A percentile compares a stretch with the other conserved stretches of the same genome.
Conservation (phyloP, 2,113 vertebrate genomes). For the Phocoena sinus region DNA sequence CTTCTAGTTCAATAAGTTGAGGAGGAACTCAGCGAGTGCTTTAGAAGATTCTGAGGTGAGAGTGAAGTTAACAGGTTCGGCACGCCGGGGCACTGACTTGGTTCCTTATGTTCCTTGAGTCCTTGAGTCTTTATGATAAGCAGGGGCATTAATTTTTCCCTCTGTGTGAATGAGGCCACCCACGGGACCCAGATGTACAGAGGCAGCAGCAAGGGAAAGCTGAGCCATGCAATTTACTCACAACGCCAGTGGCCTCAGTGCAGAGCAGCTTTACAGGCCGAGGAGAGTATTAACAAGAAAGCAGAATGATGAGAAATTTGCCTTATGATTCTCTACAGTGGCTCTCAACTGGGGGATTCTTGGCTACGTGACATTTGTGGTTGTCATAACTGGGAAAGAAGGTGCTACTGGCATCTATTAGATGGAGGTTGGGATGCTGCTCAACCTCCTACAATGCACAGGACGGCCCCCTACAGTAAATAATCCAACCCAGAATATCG, state of each 20-base stretch:
- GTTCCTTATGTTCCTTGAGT: neutral
- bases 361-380: neutral
- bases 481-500: neutral
- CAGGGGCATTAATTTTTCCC: neutral
- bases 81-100: neutral
- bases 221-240: accelerated
- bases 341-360: neutral
- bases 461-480: neutral
- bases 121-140: neutral
- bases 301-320: neutral
- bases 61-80: neutral
- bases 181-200: neutral
- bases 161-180: neutral
- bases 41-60: neutral
- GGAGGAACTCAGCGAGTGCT: neutral
- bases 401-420: neutral
- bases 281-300: neutral
- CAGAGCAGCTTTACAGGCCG: neutral
- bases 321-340: neutral
- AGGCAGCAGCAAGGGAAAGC: neutral
- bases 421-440: neutral
- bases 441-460: neutral
- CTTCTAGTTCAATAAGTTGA: neutral
- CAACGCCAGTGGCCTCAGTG: accelerated
- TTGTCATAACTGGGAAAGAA: neutral